Evolutionary conservation across 2,113 vertebrate species (phyloP).

Genomic region (Synodontis membranacea): DNA sequence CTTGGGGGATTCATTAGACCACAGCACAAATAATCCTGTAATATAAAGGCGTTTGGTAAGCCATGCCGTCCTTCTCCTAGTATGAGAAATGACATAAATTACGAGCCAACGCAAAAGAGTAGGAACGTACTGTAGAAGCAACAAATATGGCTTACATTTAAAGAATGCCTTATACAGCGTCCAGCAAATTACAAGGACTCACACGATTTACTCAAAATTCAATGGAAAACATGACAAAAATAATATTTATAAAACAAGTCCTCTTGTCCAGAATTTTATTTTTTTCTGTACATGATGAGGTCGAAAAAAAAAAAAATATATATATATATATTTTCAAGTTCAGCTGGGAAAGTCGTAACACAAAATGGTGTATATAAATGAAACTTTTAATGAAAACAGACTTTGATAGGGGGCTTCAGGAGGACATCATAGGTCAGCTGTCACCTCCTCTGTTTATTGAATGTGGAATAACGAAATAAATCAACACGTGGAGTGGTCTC

Average conservation of each 20-base stretch:
- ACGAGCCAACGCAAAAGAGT: neutral
- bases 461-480: conserved; percentile 74
- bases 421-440: conserved; percentile 68
- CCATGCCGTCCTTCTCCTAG: conserved; percentile 1
- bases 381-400: conserved; percentile 84
- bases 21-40: conserved; percentile 29
- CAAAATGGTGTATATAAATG: conserved; percentile 61
- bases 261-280: neutral
- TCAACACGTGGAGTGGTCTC: conserved; percentile 55
- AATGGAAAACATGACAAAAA: conserved; percentile 5
- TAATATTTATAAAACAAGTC: conserved; percentile 1
- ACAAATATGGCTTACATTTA: neutral
- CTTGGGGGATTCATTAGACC: conserved; percentile 22
- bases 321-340: conserved; percentile 67
- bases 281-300: conserved; percentile 60
- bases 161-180: conserved; percentile 11
- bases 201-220: neutral
- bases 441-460: conserved; percentile 72
- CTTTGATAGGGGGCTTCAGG: conserved; percentile 71
- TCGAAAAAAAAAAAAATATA: conserved; percentile 70
- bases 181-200: neutral
- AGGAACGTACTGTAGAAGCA: neutral
- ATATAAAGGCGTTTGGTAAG: neutral
- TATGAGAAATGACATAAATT: conserved; percentile 4
- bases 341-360: conserved; percentile 75